These are phyloP conservation scores for Zaprionus ghesquierei DNA, from an alignment of 1,140 invertebrate species.

Conservation along the genomic window DNA sequence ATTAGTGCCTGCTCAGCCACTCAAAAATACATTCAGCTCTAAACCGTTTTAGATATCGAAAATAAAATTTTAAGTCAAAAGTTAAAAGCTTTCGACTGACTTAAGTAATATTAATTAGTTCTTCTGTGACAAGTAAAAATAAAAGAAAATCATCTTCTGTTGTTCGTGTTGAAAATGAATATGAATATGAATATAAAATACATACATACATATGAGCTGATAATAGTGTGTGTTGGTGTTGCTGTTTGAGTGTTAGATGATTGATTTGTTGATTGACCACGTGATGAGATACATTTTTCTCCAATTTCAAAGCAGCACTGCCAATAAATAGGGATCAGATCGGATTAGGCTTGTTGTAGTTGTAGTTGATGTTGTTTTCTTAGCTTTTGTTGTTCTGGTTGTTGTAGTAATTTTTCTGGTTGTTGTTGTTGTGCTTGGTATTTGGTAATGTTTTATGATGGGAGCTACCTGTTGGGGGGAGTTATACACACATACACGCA, in stretches of 20 bases:
- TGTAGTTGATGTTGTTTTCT: too few species aligned
- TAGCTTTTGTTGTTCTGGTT: not conserved
- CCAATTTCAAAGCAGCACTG: constrained; percentile 1
- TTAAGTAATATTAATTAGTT: not conserved
- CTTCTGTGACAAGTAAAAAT: not conserved
- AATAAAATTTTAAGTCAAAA: not conserved
- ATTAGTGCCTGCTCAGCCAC: not conserved
- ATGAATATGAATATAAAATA: constrained; percentile 3
- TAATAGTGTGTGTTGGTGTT: not conserved
- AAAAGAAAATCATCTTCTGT: not conserved
- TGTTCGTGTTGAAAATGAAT: not conserved
- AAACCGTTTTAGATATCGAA: not conserved
- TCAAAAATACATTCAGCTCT: not conserved
- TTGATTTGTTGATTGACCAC: constrained; percentile 3
- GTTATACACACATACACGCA: constrained; percentile 12
- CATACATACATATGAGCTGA: not conserved
- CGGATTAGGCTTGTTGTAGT: not conserved
- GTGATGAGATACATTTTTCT: not conserved
- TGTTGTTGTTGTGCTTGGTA: constrained; percentile 22
- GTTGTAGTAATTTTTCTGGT: constrained; percentile 19
- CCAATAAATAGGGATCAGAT: constrained; percentile 8
- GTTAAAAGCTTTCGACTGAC: not conserved
- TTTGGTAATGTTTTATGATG: constrained; percentile 25
- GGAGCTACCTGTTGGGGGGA: constrained; percentile 32
- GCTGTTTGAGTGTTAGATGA: not conserved